These are phyloP conservation scores for Anabas testudineus DNA, from an alignment of 2,797 vertebrate genomes.

Conservation along the genomic window DNA sequence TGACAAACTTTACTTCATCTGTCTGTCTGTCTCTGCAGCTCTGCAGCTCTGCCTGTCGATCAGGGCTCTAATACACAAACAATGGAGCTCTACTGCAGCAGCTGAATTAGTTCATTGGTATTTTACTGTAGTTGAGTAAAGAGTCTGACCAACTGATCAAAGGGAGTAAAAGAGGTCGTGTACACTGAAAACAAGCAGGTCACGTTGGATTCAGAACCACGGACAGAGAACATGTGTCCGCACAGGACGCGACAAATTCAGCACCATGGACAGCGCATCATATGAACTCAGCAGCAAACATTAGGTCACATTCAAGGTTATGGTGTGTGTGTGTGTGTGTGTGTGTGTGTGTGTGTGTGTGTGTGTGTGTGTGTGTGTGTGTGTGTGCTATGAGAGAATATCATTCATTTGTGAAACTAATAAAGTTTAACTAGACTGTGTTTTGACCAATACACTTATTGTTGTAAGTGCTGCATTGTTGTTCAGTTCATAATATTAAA, in stretches of 20 bases:
- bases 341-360: too few relatives aligned
- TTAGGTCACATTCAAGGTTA: background rate
- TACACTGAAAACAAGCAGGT: too few relatives aligned
- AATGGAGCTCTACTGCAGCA: slow-evolving; percentile 9
- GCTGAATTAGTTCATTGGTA: slow-evolving; percentile 2
- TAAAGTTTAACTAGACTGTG: too few relatives aligned
- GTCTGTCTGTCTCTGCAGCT: slow-evolving; percentile 39
- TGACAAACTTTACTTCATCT: slow-evolving; percentile 66
- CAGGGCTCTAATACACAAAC: slow-evolving; percentile 27
- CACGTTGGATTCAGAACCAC: slow-evolving; percentile 51
- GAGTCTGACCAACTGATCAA: too few relatives aligned
- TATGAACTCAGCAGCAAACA: background rate
- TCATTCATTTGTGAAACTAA: too few relatives aligned
- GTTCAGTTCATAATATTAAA: too few relatives aligned
- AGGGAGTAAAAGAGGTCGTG: too few relatives aligned
- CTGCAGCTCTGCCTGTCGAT: slow-evolving; percentile 43
- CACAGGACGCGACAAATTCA: slow-evolving; percentile 3
- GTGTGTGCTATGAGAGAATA: too few relatives aligned
- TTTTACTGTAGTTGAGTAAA: too few relatives aligned
- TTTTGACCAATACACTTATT: too few relatives aligned
- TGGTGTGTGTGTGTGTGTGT: background rate
- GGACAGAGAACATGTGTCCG: slow-evolving; percentile 36
- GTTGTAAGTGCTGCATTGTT: too few relatives aligned
- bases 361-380: background rate
- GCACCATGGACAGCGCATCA: slow-evolving; percentile 57